These are phyloP conservation scores for Coelopa frigida DNA, from an alignment of 1,140 invertebrate genomes.

Conservation along the genomic window DNA sequence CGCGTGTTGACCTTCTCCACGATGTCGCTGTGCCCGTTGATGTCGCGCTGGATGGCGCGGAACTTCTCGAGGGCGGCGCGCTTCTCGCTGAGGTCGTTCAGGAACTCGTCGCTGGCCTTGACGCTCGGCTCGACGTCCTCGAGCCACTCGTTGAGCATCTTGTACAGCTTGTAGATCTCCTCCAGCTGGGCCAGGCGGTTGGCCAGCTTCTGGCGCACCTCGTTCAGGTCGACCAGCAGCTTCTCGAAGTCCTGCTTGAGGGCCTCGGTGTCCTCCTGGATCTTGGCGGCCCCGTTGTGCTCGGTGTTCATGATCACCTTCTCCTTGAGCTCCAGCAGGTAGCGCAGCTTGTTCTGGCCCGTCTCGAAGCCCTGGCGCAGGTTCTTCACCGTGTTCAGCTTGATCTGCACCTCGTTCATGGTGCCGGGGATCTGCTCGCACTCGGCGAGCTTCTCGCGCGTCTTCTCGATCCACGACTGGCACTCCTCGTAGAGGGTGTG, in stretches of 20 bases:
- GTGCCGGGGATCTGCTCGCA: conserved; percentile 70
- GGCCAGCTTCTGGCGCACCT: conserved; percentile 64
- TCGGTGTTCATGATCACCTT: conserved; percentile 88
- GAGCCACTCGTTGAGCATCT: conserved; percentile 73
- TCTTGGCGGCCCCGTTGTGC: conserved; percentile 73
- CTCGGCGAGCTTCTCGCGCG: conserved; percentile 71
- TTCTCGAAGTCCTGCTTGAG: conserved; percentile 84
- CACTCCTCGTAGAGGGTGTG: conserved; percentile 84
- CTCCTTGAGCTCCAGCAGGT: conserved; percentile 84
- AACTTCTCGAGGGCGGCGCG: conserved; percentile 79
- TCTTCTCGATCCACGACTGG: conserved; percentile 83
- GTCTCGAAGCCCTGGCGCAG: conserved; percentile 80
- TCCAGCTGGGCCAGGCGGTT: conserved; percentile 67
- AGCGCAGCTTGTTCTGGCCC: conserved; percentile 83
- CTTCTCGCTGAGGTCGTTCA: conserved; percentile 85
- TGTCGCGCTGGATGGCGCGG: conserved; percentile 66
- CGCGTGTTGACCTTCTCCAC: conserved; percentile 64
- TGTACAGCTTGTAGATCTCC: conserved; percentile 73
- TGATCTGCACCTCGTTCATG: conserved; percentile 72
- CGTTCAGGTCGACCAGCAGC: conserved; percentile 70
- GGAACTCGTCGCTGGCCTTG: conserved; percentile 58
- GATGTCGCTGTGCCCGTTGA: conserved; percentile 65
- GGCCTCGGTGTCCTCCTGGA: conserved; percentile 82
- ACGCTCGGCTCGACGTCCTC: conserved; percentile 80
- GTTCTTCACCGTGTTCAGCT: conserved; percentile 74